phyloP scores from a whole-genome alignment of 2,888 invertebrate genomes.

The Cetonia aurata region DNA sequence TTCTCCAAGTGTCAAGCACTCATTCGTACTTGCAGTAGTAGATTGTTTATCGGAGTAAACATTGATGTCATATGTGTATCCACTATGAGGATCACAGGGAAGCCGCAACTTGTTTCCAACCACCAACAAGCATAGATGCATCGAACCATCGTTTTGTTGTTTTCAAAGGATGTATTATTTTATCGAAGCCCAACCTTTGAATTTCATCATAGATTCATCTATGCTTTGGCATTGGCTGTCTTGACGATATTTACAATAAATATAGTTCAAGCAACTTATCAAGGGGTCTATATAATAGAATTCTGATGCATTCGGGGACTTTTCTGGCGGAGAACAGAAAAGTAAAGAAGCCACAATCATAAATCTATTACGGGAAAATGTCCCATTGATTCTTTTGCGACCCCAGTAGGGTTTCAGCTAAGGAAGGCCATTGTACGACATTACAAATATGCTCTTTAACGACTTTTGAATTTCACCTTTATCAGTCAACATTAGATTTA shows the following conservation, averaged over 20 bases:
- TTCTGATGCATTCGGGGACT: slow-evolving; percentile 46
- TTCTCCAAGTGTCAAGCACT: slow-evolving; percentile 42
- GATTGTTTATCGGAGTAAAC: slow-evolving; percentile 36
- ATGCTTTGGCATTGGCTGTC: slow-evolving; percentile 41
- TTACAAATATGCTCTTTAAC: not conserved
- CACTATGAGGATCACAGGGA: slow-evolving; percentile 43
- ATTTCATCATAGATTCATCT: slow-evolving; percentile 42
- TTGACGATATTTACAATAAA: slow-evolving; percentile 45
- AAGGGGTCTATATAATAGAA: slow-evolving; percentile 49
- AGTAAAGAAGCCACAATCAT: slow-evolving; percentile 38
- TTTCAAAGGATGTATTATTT: slow-evolving; percentile 40
- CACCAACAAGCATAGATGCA: too few species aligned
- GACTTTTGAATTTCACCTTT: slow-evolving; percentile 6
- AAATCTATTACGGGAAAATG: slow-evolving; percentile 11
- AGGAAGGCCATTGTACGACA: not conserved
- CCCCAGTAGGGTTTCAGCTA: slow-evolving; percentile 11
- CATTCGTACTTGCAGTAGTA: slow-evolving; percentile 19
- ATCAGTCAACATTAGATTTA: slow-evolving; percentile 12
- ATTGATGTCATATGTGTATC: slow-evolving; percentile 46
- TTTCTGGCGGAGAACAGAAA: slow-evolving; percentile 41
- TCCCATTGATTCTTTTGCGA: slow-evolving; percentile 18
- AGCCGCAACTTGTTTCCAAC: slow-evolving; percentile 35
- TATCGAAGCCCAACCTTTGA: slow-evolving; percentile 35
- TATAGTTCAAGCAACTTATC: slow-evolving; percentile 48
- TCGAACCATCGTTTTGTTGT: slow-evolving; percentile 30